Percentiles rank a stretch among this genome's conserved stretches.
phyloP scores from a whole-genome alignment of 1,140 invertebrate genomes.

The Akabosia matsudoensis region DNA sequence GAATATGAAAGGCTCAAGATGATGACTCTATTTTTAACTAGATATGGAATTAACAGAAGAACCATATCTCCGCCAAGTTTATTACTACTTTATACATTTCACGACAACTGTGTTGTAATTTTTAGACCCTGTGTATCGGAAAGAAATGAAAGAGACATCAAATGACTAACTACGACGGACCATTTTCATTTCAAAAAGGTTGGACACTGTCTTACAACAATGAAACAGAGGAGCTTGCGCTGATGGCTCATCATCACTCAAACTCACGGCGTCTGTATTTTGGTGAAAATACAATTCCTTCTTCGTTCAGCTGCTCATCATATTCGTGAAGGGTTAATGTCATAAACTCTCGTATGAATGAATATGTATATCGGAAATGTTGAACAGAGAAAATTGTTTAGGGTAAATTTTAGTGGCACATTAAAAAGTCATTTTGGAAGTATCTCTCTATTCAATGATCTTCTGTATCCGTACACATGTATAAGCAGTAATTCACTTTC shows the following conservation, averaged over 20 bases:
- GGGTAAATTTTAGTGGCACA: conserved; percentile 16
- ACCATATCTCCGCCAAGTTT: conserved; percentile 5
- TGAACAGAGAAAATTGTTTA: background rate
- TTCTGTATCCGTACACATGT: background rate
- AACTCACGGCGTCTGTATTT: too few relatives aligned
- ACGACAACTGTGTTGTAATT: too few relatives aligned
- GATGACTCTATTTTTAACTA: background rate
- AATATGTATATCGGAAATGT: too few relatives aligned
- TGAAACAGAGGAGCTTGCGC: background rate
- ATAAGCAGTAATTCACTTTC: background rate
- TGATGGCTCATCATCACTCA: background rate
- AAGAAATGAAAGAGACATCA: background rate
- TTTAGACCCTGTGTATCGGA: too few relatives aligned
- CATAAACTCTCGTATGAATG: too few relatives aligned
- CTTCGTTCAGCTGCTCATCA: too few relatives aligned
- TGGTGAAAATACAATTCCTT: too few relatives aligned
- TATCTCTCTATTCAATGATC: background rate
- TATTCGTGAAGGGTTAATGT: too few relatives aligned
- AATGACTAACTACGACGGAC: background rate
- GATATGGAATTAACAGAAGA: background rate
- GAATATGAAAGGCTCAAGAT: too few relatives aligned
- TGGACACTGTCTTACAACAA: background rate
- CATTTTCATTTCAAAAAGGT: background rate
- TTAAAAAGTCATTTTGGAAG: conserved; percentile 16
- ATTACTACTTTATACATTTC: background rate